A percentile compares a stretch with the other conserved stretches of the same genome.
These are phyloP conservation scores for Dione vanillae DNA, from an alignment of 2,888 invertebrate genomes.

Conservation along the genomic window DNA sequence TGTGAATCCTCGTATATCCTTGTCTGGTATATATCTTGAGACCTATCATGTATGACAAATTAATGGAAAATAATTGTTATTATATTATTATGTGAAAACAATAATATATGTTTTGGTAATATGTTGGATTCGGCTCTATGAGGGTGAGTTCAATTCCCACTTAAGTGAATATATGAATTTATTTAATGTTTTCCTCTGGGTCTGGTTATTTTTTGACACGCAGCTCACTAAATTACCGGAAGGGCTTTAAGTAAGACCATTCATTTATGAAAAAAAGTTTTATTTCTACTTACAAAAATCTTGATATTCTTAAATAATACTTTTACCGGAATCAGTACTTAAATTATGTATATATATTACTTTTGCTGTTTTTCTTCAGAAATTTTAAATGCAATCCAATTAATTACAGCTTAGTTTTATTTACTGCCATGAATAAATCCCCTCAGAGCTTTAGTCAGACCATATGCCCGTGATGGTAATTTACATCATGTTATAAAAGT, in stretches of 20 bases:
- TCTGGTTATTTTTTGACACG: not conserved
- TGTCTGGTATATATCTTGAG: not conserved
- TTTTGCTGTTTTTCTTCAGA: not conserved
- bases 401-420: constrained; percentile 7
- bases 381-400: not conserved
- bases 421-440: constrained; percentile 1
- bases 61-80: not conserved
- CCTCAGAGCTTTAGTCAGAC: constrained; percentile 7
- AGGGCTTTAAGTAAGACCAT: not conserved
- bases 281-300: not conserved
- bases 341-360: no score
- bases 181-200: not conserved
- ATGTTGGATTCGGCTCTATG: not conserved
- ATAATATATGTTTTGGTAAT: not conserved
- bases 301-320: not conserved
- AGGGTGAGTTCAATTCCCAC: constrained; percentile 12
- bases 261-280: not conserved
- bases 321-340: no score
- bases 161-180: constrained; percentile 1
- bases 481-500: constrained; percentile 23
- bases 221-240: not conserved
- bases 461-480: constrained; percentile 38
- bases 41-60: no score
- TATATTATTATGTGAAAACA: not conserved
- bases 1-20: constrained; percentile 28